Percentiles rank a stretch among this genome's conserved stretches.
phyloP scores from a whole-genome alignment of 2,888 invertebrate species.

The Hypsopygia costalis region DNA sequence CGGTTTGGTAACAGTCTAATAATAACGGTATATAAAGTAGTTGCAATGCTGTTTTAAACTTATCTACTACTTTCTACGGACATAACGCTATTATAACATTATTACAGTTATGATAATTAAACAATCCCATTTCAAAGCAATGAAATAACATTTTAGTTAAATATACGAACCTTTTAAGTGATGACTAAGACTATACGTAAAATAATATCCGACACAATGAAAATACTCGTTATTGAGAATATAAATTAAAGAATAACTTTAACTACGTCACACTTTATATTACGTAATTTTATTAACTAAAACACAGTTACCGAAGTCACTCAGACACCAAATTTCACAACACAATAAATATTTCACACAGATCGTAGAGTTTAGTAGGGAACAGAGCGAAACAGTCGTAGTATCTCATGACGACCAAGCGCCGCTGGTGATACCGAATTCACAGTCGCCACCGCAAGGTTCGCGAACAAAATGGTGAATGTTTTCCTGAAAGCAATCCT shows the following conservation, averaged over 20 bases:
- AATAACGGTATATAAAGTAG: too few relatives aligned
- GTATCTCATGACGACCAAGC: conserved; percentile 38
- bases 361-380: conserved; percentile 21
- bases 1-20: too few relatives aligned
- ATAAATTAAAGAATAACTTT: conserved; percentile 22
- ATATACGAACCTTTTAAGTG: too few relatives aligned
- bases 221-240: not conserved
- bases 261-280: conserved; percentile 26
- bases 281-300: conserved; percentile 31
- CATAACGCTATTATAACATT: too few relatives aligned
- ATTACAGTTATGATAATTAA: too few relatives aligned
- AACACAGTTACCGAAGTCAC: conserved; percentile 30
- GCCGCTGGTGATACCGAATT: conserved; percentile 26
- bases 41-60: too few relatives aligned
- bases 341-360: conserved; percentile 39
- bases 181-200: too few relatives aligned
- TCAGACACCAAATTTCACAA: conserved; percentile 52
- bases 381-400: conserved; percentile 30
- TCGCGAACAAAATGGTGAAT: conserved; percentile 73
- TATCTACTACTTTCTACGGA: too few relatives aligned
- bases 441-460: conserved; percentile 51
- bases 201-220: not conserved
- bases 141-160: too few relatives aligned
- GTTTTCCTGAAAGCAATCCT: conserved; percentile 71
- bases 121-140: too few relatives aligned